Evolutionary conservation across 2,888 invertebrate species (phyloP).

Genomic region (Siphlonurus alternatus): DNA sequence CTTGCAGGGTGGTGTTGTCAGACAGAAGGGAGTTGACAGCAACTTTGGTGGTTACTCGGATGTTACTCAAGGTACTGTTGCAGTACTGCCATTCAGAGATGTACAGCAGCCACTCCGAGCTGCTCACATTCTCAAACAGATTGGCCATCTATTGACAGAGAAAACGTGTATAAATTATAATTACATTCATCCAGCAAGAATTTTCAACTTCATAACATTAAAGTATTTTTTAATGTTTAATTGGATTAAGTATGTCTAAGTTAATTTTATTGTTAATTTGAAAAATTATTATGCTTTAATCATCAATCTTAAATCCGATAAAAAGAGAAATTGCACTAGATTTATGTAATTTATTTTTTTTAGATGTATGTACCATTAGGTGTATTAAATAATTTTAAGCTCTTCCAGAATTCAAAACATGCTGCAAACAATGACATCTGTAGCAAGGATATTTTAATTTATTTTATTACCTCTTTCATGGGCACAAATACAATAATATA

Average conservation of each 20-base stretch:
- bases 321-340: no score
- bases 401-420: no score
- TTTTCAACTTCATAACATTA: background rate
- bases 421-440: no score
- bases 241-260: background rate
- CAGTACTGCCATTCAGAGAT: slow-evolving; percentile 80
- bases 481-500: no score
- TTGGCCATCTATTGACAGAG: slow-evolving; percentile 54
- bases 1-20: slow-evolving; percentile 51
- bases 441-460: no score
- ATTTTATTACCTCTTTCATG: no score
- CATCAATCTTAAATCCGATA: no score
- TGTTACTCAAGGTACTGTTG: slow-evolving; percentile 65
- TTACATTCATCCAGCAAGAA: background rate
- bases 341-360: no score
- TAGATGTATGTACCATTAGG: no score
- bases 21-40: slow-evolving; percentile 71
- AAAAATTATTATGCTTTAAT: no score
- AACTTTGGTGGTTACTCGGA: slow-evolving; percentile 78
- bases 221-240: background rate
- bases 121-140: slow-evolving; percentile 72
- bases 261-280: background rate
- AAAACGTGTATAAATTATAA: no score
- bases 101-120: slow-evolving; percentile 85
- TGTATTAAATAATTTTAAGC: no score